Percentiles rank a stretch among this genome's conserved stretches.
Evolutionary conservation across 2,888 invertebrate genomes (phyloP).

Genomic region (Drosophila crucigera): DNA sequence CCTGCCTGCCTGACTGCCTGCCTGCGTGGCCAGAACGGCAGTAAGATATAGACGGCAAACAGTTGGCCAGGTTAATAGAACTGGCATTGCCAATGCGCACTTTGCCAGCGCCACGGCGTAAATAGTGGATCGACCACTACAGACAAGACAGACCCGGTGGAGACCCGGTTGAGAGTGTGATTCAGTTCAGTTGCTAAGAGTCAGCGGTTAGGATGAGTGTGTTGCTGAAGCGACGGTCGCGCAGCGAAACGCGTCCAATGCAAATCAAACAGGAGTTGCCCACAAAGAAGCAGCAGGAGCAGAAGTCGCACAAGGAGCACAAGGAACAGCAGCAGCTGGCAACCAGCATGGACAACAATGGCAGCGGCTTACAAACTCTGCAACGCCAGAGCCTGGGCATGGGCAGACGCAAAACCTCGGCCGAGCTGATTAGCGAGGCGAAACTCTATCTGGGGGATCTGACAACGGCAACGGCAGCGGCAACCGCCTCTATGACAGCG

Average conservation of each 20-base stretch:
- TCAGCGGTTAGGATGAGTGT: constrained; percentile 63
- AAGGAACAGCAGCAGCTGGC: constrained; percentile 15
- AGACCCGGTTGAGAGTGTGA: not conserved
- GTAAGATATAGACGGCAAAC: constrained; percentile 15
- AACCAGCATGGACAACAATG: constrained; percentile 26
- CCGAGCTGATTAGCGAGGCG: constrained; percentile 93
- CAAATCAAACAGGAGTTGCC: constrained; percentile 22
- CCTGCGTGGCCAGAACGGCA: constrained; percentile 9
- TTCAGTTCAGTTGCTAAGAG: not conserved
- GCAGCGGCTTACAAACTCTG: constrained; percentile 40
- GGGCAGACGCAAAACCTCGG: constrained; percentile 89
- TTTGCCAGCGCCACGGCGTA: constrained; percentile 37
- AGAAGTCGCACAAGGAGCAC: not conserved
- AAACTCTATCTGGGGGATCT: constrained; percentile 87
- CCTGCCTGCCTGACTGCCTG: constrained; percentile 4
- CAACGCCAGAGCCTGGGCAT: constrained; percentile 39
- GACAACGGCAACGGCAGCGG: constrained; percentile 18
- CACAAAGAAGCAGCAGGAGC: constrained; percentile 18
- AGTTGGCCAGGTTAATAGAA: constrained; percentile 27
- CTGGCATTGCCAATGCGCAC: constrained; percentile 43
- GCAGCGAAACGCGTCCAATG: constrained; percentile 70
- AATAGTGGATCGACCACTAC: constrained; percentile 10
- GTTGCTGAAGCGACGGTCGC: constrained; percentile 75
- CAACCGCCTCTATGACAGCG: constrained; percentile 35
- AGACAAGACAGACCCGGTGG: not conserved